These are phyloP conservation scores for Atethmia centrago DNA, from an alignment of 2,888 invertebrate genomes.

Conservation along the genomic window DNA sequence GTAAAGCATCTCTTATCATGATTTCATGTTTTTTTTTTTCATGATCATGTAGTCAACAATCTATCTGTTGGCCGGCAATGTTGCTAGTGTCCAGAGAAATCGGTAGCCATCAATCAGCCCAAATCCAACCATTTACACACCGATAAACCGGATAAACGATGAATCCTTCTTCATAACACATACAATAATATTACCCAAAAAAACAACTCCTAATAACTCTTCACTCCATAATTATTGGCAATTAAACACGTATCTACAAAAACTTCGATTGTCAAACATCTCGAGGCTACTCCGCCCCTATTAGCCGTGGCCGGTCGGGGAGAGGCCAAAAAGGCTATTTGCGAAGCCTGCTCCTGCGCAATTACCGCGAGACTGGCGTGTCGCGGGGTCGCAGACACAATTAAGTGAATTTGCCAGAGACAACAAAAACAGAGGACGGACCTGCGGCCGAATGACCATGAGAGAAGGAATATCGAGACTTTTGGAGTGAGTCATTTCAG, in stretches of 20 bases:
- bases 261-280: constrained; percentile 33
- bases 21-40: not conserved
- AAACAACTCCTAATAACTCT: constrained; percentile 7
- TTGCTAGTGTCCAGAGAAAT: not conserved
- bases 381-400: constrained; percentile 84
- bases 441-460: constrained; percentile 70
- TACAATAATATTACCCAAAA: not conserved
- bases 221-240: constrained; percentile 29
- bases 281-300: constrained; percentile 55
- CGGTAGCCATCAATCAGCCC: not conserved
- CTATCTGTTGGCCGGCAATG: not conserved
- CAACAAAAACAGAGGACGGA: constrained; percentile 80
- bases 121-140: not conserved
- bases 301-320: constrained; percentile 55
- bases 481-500: not conserved
- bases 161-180: not conserved
- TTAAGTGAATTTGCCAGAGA: constrained; percentile 85
- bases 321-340: constrained; percentile 69
- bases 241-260: constrained; percentile 46
- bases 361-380: constrained; percentile 81
- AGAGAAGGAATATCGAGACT: not conserved
- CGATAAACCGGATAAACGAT: not conserved
- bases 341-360: constrained; percentile 67
- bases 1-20: not conserved
- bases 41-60: not conserved